A percentile compares a stretch with the other conserved stretches of the same genome.
These are phyloP conservation scores for Colinus virginianus DNA, from an alignment of 2,113 vertebrate species.

Conservation along the genomic window DNA sequence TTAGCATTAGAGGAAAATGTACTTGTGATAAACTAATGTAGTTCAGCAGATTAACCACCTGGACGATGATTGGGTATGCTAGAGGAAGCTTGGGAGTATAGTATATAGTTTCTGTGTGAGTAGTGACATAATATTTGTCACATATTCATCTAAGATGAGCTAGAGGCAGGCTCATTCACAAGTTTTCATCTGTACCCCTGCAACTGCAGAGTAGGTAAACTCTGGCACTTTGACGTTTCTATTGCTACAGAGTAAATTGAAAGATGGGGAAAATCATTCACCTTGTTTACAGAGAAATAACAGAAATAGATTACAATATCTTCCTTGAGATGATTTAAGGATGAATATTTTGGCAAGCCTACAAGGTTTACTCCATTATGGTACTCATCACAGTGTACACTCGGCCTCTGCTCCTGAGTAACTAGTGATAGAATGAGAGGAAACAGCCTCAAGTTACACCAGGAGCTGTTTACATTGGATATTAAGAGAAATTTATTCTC, in stretches of 20 bases:
- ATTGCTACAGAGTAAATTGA: not conserved
- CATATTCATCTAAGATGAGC: fast-evolving
- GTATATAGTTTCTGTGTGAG: not conserved
- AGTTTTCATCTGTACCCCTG: not conserved
- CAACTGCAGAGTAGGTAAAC: fast-evolving
- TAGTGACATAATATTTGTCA: not conserved
- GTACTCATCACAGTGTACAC: not conserved
- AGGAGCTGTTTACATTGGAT: no score
- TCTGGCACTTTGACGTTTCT: fast-evolving
- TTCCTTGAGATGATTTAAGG: not conserved
- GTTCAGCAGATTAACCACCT: not conserved
- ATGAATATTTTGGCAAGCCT: not conserved
- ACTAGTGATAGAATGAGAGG: no score
- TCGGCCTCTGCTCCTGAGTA: no score
- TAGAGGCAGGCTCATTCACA: not conserved
- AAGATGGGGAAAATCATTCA: not conserved
- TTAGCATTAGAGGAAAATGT: not conserved
- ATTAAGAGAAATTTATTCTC: no score
- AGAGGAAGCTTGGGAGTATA: not conserved
- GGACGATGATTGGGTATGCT: not conserved
- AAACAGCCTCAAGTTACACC: no score
- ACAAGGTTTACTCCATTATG: not conserved
- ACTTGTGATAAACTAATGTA: not conserved
- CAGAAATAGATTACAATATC: fast-evolving
- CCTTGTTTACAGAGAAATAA: not conserved